phyloP scores from a whole-genome alignment of 2,113 vertebrate species.

The Larimichthys crocea region DNA sequence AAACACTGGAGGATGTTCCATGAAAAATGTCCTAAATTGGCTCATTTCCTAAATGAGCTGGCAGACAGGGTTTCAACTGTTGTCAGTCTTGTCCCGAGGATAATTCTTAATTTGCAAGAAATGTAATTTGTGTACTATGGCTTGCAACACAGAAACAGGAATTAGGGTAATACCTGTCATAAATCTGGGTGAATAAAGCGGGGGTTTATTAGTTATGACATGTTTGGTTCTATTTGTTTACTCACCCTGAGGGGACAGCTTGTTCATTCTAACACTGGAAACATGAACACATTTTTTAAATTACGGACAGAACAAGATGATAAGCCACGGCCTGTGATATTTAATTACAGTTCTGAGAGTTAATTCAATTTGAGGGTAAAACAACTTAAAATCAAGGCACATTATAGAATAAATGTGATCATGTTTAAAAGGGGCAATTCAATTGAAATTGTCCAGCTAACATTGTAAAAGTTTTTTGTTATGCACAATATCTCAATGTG shows the following conservation, averaged over 20 bases:
- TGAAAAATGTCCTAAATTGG: constrained; percentile 56
- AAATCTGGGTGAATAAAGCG: constrained; percentile 42
- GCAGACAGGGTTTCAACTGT: constrained; percentile 51
- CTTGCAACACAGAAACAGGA: constrained; percentile 26
- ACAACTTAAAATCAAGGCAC: not conserved
- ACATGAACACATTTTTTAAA: constrained; percentile 8
- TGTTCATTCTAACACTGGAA: constrained; percentile 12
- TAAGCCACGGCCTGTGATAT: not conserved
- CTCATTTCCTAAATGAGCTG: constrained; percentile 64
- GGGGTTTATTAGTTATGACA: constrained; percentile 54
- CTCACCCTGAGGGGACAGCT: constrained; percentile 13
- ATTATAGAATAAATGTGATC: not conserved
- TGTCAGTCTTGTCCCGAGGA: constrained; percentile 40
- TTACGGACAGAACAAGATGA: not conserved
- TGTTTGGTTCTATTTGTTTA: constrained; percentile 40
- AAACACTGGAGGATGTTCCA: constrained; percentile 40
- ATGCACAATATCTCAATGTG: not conserved
- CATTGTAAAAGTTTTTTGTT: not conserved
- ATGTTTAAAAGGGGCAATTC: not conserved
- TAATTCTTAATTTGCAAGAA: constrained; percentile 42
- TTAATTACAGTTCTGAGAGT: not conserved
- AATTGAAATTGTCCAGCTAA: not conserved
- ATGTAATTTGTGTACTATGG: constrained; percentile 61
- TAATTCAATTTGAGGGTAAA: not conserved
- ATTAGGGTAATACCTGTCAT: constrained; percentile 34